Base-by-base conservation (phyloP, 1,140 invertebrate genomes). In the Pentalonia nigronervosa region DNA sequence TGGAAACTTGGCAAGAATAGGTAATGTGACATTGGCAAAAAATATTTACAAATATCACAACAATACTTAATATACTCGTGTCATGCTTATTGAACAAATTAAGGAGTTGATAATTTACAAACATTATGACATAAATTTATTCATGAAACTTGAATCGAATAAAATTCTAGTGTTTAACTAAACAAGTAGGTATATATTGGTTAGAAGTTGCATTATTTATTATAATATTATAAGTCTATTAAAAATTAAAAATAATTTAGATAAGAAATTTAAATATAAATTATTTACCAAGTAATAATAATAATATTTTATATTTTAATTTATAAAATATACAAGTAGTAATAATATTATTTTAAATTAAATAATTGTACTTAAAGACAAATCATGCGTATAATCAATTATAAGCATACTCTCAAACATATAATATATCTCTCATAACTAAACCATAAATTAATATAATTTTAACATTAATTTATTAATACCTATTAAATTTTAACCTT, bases 1-100 rank as follows among this genome's bases (percentile, higher is more conserved):
- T 60, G 48, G 8, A 67, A 90, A 90, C 89, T 67, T 90, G 89
- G 67, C 89, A 67, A 89, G 88, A 89, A 90, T 90, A 45, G 53
- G 45, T 90, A 45, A 60, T 90, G 56, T 90, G 53, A 90, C 89
- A 90, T 67, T 67, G 53, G 36, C 50, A 67, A 90, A 86, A 76
- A 56, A 89, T 56, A 56, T 53, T 53, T 41, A 89, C 21, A 30
- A 56, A 89, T 67, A 90, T 45, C 36, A 90, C 89, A 60, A 45
- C 36, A 45, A 9, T 45, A 67, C 56, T 67, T 45, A 90, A 60
- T 67, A 90, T 20, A 67, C 89, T 67, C 56, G 14, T 60, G 53
- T 90, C 89, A 67, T 67, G 89, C 56, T 41, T 67, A 90, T 67
- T 90, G 36, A 90, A 90, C 36, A 60, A 60, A 90, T 56, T 50